Percentiles rank a stretch among this genome's conserved stretches.
These are phyloP conservation scores for Hippocampus guttulatus DNA, from an alignment of 2,113 vertebrate species.

Conservation along the genomic window DNA sequence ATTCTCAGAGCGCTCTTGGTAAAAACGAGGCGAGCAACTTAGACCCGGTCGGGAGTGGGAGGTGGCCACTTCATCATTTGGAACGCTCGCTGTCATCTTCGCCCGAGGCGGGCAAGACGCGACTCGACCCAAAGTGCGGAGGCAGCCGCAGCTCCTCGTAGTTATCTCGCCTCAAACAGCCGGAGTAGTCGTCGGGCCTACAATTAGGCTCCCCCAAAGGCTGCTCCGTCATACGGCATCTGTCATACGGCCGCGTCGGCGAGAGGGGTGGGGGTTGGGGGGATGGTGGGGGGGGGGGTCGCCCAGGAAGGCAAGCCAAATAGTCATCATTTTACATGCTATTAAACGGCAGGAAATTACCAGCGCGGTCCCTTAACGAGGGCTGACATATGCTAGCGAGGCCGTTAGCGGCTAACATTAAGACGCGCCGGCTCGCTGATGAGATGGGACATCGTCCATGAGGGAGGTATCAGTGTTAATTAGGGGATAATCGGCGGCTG, in stretches of 20 bases:
- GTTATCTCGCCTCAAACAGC: slow-evolving; percentile 42
- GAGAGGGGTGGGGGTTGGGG: slow-evolving; percentile 1
- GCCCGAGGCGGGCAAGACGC: slow-evolving; percentile 25
- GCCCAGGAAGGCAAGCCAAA: slow-evolving; percentile 73
- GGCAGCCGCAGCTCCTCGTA: slow-evolving; percentile 31
- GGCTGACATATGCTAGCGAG: slow-evolving; percentile 96
- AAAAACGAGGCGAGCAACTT: slow-evolving; percentile 11
- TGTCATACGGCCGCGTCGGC: slow-evolving; percentile 52
- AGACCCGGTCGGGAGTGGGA: not conserved
- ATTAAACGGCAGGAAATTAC: slow-evolving; percentile 92
- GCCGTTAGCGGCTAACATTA: slow-evolving; percentile 93
- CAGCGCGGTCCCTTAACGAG: slow-evolving; percentile 88
- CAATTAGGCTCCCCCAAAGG: slow-evolving; percentile 59
- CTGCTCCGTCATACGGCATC: slow-evolving; percentile 61
- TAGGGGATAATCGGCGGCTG: slow-evolving; percentile 86
- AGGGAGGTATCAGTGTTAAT: slow-evolving; percentile 93
- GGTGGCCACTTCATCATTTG: slow-evolving; percentile 28
- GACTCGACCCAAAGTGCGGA: slow-evolving; percentile 17
- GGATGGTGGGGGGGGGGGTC: too few species aligned
- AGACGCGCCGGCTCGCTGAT: slow-evolving; percentile 73
- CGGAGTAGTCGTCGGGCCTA: slow-evolving; percentile 29
- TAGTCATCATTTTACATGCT: slow-evolving; percentile 96
- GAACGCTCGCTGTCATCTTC: slow-evolving; percentile 27
- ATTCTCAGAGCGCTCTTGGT: not conserved
- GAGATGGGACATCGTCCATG: slow-evolving; percentile 87